A percentile compares a stretch with the other conserved stretches of the same genome.
phyloP scores from a whole-genome alignment of 2,888 invertebrate genomes.

The Chrysomela aeneicollis region DNA sequence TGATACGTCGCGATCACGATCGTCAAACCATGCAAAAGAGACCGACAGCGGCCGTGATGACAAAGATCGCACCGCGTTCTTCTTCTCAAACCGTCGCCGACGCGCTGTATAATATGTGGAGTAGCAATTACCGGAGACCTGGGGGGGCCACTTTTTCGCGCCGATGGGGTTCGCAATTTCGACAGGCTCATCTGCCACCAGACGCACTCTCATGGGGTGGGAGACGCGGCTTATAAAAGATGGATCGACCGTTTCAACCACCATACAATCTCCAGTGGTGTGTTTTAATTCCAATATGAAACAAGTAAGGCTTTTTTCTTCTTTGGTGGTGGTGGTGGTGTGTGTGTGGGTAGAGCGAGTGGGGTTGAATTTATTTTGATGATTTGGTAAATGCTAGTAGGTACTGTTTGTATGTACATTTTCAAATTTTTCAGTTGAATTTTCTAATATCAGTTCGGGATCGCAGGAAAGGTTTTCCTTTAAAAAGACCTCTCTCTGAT shows the following conservation, averaged over 20 bases:
- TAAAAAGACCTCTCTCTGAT: no score
- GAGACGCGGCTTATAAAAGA: neutral
- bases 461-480: no score
- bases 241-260: neutral
- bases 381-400: no score
- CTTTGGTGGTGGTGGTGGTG: neutral
- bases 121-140: neutral
- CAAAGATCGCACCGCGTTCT: neutral
- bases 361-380: no score
- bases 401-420: no score
- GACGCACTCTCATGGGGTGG: no score
- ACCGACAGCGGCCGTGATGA: neutral
- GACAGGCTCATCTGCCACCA: slow-evolving; percentile 2
- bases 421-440: no score
- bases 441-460: no score
- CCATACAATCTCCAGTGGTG: neutral
- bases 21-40: no score
- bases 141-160: neutral
- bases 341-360: neutral
- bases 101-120: neutral
- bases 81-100: neutral
- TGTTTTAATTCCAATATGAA: neutral
- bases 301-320: neutral
- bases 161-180: slow-evolving; percentile 5
- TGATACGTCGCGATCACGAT: no score